Evolutionary conservation across 2,113 vertebrate species (phyloP), one percentile per base, ranked within the genome.

Genomic region (Chaetura pelagica): DNA sequence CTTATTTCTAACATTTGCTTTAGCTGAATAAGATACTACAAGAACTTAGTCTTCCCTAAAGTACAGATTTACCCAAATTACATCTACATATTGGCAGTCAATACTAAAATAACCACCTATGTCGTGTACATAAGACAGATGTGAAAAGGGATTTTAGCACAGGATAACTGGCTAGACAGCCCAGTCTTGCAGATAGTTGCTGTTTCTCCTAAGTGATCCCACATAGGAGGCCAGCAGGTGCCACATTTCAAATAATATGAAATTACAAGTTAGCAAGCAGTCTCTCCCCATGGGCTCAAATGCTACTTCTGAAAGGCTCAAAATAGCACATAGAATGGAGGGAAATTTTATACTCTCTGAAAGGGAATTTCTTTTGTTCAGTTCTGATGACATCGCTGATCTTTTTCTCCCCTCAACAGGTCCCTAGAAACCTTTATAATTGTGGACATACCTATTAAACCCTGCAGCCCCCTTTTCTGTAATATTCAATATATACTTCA

Each of bases 241-340:
- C 97, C 94, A 95, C 95, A 97, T 98, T 98, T 98, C 97, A 97
- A 98, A 98, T 98, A 95, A 96, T 76, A 96, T 89, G 97, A 98
- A 98, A 98, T 98, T 98, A 97, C 95, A 98, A 97, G 90, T 97
- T 98, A 97, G 96, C 86, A 76, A 98, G 87, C 51, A 55, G 85
- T 68, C 42, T 96, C 96, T 97, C 98, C 94, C 95, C 61, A 67
- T 93, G 97, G 94, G 94, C 94, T 97, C 95, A 94, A 94, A 97
- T 85, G 77, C 94, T 97, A 96, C 97, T 97, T 97, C 96, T 96
- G 92, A 91, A 95, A 97, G 94, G 90, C 96, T 95, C 87, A 87
- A 93, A 94, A 95, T 75, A 76, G 62, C 90, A 96, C 89, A 91
- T 30, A 84, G 84, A 69, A 78, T 20, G 55, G 90, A 89, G 87